These are phyloP conservation scores for Diorhabda sublineata DNA, from an alignment of 1,140 invertebrate genomes.

Conservation along the genomic window DNA sequence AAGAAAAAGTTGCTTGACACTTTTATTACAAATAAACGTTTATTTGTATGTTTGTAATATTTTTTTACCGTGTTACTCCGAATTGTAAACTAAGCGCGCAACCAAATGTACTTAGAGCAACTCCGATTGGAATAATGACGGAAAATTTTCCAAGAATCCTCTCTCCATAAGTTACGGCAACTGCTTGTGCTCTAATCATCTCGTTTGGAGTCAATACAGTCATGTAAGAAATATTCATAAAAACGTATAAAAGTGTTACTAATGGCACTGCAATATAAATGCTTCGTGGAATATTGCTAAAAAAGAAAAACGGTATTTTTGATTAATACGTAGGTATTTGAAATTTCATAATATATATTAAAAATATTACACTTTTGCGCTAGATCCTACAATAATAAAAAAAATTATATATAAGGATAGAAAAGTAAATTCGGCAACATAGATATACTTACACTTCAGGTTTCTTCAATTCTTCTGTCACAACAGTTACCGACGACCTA, in stretches of 20 bases:
- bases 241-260: slow-evolving; percentile 81
- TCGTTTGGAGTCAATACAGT: slow-evolving; percentile 76
- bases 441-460: slow-evolving; percentile 66
- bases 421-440: background rate
- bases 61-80: slow-evolving; percentile 60
- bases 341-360: background rate
- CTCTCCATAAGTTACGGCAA: slow-evolving; percentile 75
- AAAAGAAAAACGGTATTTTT: slow-evolving; percentile 29
- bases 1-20: too few species aligned
- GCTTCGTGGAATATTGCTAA: slow-evolving; percentile 71
- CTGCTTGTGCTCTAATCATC: slow-evolving; percentile 74
- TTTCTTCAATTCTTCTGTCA: slow-evolving; percentile 89
- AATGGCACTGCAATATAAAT: slow-evolving; percentile 88
- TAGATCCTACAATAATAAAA: background rate
- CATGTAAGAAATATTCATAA: slow-evolving; percentile 92
- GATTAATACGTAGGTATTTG: background rate
- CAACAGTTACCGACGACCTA: slow-evolving; percentile 77
- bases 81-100: slow-evolving; percentile 73
- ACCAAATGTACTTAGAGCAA: slow-evolving; percentile 70
- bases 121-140: slow-evolving; percentile 67
- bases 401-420: slow-evolving; percentile 3
- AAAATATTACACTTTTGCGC: background rate
- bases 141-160: slow-evolving; percentile 56
- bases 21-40: too few species aligned
- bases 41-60: too few species aligned